Evolutionary conservation across 2,888 invertebrate species (phyloP).

Genomic region (Mycalesis mineus): DNA sequence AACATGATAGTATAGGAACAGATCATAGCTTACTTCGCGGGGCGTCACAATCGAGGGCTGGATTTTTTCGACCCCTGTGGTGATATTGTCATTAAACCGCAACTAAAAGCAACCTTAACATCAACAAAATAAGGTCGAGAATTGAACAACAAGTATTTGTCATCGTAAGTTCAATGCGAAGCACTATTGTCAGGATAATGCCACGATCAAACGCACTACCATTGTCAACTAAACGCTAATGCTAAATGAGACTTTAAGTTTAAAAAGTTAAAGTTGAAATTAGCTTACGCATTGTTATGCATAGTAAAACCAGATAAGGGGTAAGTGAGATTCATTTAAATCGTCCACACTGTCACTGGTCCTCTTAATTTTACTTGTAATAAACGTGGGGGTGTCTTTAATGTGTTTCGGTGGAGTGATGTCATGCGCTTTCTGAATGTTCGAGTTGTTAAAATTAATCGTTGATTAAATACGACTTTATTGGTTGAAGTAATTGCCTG

Average conservation of each 20-base stretch:
- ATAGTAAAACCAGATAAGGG: slow-evolving; percentile 51
- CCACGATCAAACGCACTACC: slow-evolving; percentile 71
- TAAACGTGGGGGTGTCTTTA: slow-evolving; percentile 35
- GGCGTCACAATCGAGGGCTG: slow-evolving; percentile 72
- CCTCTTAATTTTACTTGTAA: slow-evolving; percentile 67
- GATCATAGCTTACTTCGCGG: slow-evolving; percentile 76
- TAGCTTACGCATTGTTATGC: slow-evolving; percentile 30
- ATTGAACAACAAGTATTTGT: slow-evolving; percentile 46
- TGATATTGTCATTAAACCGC: slow-evolving; percentile 51
- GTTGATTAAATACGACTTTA: slow-evolving; percentile 4
- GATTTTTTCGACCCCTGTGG: slow-evolving; percentile 70
- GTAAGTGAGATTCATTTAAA: slow-evolving; percentile 75
- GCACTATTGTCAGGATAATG: slow-evolving; percentile 75
- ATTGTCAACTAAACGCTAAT: slow-evolving; percentile 43
- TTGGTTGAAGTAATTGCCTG: neutral
- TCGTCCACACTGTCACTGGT: slow-evolving; percentile 69
- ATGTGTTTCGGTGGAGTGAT: slow-evolving; percentile 33
- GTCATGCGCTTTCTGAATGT: slow-evolving; percentile 25
- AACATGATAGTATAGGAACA: slow-evolving; percentile 64
- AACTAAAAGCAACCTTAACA: slow-evolving; percentile 45
- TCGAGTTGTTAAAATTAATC: slow-evolving; percentile 21
- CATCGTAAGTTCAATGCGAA: slow-evolving; percentile 68
- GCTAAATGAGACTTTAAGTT: slow-evolving; percentile 33
- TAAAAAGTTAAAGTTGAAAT: slow-evolving; percentile 32
- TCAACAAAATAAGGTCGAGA: slow-evolving; percentile 37